Conservation (phyloP, 2,113 vertebrate genomes). For the Pimephales promelas region DNA sequence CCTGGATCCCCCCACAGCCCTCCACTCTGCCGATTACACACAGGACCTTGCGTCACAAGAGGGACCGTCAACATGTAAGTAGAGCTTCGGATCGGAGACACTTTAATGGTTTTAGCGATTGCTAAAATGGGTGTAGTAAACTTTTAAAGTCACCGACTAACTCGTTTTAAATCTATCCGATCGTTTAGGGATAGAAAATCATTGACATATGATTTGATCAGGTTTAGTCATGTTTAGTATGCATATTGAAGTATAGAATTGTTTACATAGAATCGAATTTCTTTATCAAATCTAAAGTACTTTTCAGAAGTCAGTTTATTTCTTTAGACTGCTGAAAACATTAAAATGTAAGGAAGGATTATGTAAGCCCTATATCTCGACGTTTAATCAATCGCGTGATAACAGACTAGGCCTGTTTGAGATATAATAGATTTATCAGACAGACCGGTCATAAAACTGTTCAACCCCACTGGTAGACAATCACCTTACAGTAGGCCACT, state of each 20-base stretch:
- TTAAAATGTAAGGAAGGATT: slow-evolving; percentile 46
- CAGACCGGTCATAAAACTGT: slow-evolving; percentile 47
- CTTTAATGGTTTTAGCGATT: background rate
- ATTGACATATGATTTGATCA: background rate
- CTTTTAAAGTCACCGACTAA: background rate
- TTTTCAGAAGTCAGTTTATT: background rate
- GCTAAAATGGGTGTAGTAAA: background rate
- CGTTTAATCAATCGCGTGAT: slow-evolving; percentile 62
- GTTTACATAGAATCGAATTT: no score
- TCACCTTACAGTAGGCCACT: background rate
- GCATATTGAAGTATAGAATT: background rate
- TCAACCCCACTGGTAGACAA: background rate
- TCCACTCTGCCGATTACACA: slow-evolving; percentile 40
- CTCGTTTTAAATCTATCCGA: background rate
- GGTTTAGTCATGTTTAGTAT: background rate
- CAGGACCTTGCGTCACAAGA: slow-evolving; percentile 60
- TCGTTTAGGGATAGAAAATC: background rate
- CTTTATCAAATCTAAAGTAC: background rate
- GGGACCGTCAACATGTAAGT: slow-evolving; percentile 74
- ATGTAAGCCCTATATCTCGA: slow-evolving; percentile 59
- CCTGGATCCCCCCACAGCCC: slow-evolving; percentile 49
- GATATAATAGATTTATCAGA: slow-evolving; percentile 37
- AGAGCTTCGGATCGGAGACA: background rate
- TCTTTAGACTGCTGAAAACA: background rate
- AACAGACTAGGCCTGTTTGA: slow-evolving; percentile 51